Conservation (phyloP, 2,113 vertebrate genomes). For the Coregonus clupeaformis region DNA sequence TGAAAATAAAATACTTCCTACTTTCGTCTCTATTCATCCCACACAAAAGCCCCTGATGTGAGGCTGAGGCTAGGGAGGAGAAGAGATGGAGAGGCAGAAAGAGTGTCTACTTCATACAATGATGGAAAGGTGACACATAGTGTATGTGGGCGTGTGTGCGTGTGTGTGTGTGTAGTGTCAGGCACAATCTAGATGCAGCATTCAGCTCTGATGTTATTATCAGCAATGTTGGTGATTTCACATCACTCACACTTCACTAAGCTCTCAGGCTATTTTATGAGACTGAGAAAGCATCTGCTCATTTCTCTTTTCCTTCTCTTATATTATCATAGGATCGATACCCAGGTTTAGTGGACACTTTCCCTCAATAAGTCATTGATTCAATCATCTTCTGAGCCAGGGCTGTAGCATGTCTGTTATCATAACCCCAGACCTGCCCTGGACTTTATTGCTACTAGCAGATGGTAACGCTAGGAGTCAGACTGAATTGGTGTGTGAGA, state of each 20-base stretch:
- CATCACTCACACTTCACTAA: background rate
- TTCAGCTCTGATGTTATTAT: background rate
- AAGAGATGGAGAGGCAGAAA: background rate
- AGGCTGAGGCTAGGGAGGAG: too few relatives aligned
- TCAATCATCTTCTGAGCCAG: slow-evolving; percentile 6
- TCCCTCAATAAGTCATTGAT: slow-evolving; percentile 36
- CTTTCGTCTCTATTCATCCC: background rate
- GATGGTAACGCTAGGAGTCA: too few relatives aligned
- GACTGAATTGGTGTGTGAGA: too few relatives aligned
- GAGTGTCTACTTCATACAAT: slow-evolving; percentile 1
- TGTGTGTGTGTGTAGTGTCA: background rate
- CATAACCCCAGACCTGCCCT: background rate
- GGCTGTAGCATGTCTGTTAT: slow-evolving; percentile 21
- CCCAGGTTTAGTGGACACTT: slow-evolving; percentile 16
- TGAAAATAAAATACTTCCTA: slow-evolving; percentile 18
- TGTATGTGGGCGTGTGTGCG: background rate
- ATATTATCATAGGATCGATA: slow-evolving; percentile 32
- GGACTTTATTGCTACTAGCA: slow-evolving; percentile 10
- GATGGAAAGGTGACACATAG: background rate
- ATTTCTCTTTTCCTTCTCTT: slow-evolving; percentile 12
- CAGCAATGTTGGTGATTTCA: background rate
- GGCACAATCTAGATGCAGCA: background rate
- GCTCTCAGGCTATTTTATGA: background rate
- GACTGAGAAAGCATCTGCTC: slow-evolving; percentile 6
- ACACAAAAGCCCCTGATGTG: background rate